Evolutionary conservation across 1,140 invertebrate species (phyloP), one percentile per base, ranked within the genome.

Genomic region (Akabosia matsudoensis): DNA sequence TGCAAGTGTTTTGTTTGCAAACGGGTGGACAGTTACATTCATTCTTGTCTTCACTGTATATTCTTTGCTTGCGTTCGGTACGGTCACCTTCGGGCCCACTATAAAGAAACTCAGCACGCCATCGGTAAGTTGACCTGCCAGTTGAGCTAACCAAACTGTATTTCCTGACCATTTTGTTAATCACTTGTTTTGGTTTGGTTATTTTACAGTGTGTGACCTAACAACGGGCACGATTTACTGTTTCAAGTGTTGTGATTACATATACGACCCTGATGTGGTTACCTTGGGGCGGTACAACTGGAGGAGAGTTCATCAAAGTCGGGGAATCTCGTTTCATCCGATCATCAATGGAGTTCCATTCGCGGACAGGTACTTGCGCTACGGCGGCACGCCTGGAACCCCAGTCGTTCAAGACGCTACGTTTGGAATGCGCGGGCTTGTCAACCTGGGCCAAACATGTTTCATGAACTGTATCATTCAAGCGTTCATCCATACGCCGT

Each of bases 381-480:
- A 51, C 33, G 70, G 70, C 7, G 37, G 33, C 14, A 34, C 70
- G 3, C 2, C 33, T 3, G 33, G 70, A 14, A 26, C 37, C 33
- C 71, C 54, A 18, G 30, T 77, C 24, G 72, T 77, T 0, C 33
- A 76, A 1, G 37, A 67, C 1, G 74, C 77, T 13, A 61, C 81
- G 82, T 76, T 76, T 34, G 90, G 95, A 37, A 85, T 97, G 33
- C 87, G 97, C 78, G 97, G 97, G 1, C 87, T 99, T 28, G 91
- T 98, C 79, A 99, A 99, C 87, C 87, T 99, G 80, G 97, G 97
- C n/a, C 95, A 96, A 79, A 98, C 97, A 0, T 99, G 97, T 86
- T 99, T 98, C 84, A 97, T 99, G 94, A 99, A 97, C 85, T 97
- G 95, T 83, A 97, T 98, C 82, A 91, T 98, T 10, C 97, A 99